Evolutionary conservation across 2,888 invertebrate genomes (phyloP).

Genomic region (Pseudanteris insignis): DNA sequence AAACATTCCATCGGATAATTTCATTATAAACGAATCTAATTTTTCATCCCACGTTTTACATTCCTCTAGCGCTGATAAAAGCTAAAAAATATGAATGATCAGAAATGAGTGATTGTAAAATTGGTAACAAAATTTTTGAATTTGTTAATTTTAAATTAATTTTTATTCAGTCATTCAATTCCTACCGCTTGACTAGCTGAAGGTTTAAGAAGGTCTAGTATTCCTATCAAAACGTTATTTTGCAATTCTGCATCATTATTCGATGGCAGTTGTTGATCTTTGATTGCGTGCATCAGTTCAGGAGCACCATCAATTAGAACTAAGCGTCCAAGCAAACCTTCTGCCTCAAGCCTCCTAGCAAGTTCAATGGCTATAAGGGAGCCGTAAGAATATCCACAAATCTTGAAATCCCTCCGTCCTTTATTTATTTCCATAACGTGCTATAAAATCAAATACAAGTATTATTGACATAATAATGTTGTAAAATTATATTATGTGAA

Average conservation of each 20-base stretch:
- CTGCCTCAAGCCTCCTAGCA: constrained; percentile 75
- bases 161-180: too few species aligned
- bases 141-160: too few species aligned
- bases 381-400: constrained; percentile 93
- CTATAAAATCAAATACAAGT: too few species aligned
- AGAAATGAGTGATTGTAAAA: too few species aligned
- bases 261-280: constrained; percentile 67
- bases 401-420: constrained; percentile 68
- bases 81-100: constrained; percentile 48
- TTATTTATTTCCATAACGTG: constrained; percentile 38
- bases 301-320: constrained; percentile 86
- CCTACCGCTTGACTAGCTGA: constrained; percentile 66
- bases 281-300: constrained; percentile 72
- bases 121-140: neutral
- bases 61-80: constrained; percentile 66
- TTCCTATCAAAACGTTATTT: constrained; percentile 70
- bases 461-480: too few species aligned
- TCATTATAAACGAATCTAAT: constrained; percentile 68
- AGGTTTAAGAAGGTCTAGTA: constrained; percentile 69
- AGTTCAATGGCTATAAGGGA: constrained; percentile 80
- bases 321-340: constrained; percentile 73
- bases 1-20: constrained; percentile 65
- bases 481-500: too few species aligned
- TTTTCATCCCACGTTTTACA: constrained; percentile 71
- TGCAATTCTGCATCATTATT: constrained; percentile 69